Base-by-base conservation (phyloP, 1,140 invertebrate species). In the Melitaea cinxia region DNA sequence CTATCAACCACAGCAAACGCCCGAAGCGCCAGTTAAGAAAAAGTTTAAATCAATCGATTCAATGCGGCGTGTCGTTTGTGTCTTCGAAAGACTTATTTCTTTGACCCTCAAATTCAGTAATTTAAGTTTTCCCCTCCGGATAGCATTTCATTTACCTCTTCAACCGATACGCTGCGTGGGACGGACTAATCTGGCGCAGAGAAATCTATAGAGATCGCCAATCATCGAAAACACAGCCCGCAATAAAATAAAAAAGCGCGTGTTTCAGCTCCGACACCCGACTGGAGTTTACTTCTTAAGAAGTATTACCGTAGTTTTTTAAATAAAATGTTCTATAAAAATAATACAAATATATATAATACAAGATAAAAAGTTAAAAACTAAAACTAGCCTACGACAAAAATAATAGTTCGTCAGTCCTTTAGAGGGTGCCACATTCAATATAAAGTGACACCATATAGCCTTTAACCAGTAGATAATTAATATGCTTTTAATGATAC, bases 91-190 rank as follows among this genome's bases (percentile, higher is more conserved):
- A 89, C 84, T 88, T 91, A 88, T 89, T 84, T 77, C 85, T 91
- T 85, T 89, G 87, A 89, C 88, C 88, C 88, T 83, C 87, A 91
- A 91, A 91, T 89, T 91, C 83, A 88, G 88, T 91, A 91, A 91
- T 91, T 91, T 91, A 91, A 91, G 85, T 89, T 91, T 88, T 86
- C 88, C 88, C 88, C 88, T 91, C 83, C 82, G 83, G 85, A 87
- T 89, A 88, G 88, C 88, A 89, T 91, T 91, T 91, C 87, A 91
- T 91, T 91, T 91, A 91, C 88, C 88, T 91, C 88, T 91, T 91
- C 88, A 91, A 83, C 84, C 84, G 85, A 88, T 88, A 88, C 85
- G 87, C 84, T 77, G 88, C 79, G 87, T 91, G 83, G 88, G 85
- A 89, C 81, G 85, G 80, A 88, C 86, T 88, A 89, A 89, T 89